Evolutionary conservation across 2,888 invertebrate species (phyloP), one percentile per base, ranked within the genome.

Genomic region (Himalopsyche japonica): DNA sequence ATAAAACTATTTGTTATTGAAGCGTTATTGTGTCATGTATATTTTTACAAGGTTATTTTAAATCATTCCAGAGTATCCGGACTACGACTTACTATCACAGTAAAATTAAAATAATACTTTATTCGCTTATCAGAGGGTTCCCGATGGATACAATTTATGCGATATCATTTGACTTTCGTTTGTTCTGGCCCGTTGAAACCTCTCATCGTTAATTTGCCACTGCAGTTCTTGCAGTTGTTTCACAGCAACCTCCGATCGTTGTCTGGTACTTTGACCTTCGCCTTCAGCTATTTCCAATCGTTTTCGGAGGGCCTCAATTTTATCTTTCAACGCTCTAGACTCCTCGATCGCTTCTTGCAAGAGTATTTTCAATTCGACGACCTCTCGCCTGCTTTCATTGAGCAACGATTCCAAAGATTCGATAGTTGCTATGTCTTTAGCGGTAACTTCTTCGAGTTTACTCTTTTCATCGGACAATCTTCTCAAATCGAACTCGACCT

Each of bases 341-440:
- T 95, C 95, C 81, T 92, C 91, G 87, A 94, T 93, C 43, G 95
- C 91, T 90, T 95, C 95, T 88, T 95, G 94, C 88, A 95, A 92
- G 18, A 92, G 91, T 64, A 94, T 88, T 88, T 94, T 93, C 48
- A 94, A 91, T 85, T 94, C 93, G 34, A 95, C 94, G n/a, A 93
- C 91, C 87, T 95, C 94, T 81, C 93, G 92, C 43, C 94, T 91
- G 12, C 93, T 92, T 82, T 93, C 92, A 57, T 91, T 91, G 70
- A 95, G 88, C 18, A 94, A 89, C 79, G 91, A 91, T 88, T 94
- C 94, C 81, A 94, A 89, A n/a, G 93, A 92, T 82, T 93, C 92
- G 0, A 93, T 89, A 15, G 91, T 91, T 57, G 89, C 90, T 87
- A 91, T 90, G 86, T 93, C 93, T 86, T 90, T 91, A 57, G 88